These are phyloP conservation scores for Salticus scenicus DNA, from an alignment of 2,888 invertebrate species.

Conservation along the genomic window DNA sequence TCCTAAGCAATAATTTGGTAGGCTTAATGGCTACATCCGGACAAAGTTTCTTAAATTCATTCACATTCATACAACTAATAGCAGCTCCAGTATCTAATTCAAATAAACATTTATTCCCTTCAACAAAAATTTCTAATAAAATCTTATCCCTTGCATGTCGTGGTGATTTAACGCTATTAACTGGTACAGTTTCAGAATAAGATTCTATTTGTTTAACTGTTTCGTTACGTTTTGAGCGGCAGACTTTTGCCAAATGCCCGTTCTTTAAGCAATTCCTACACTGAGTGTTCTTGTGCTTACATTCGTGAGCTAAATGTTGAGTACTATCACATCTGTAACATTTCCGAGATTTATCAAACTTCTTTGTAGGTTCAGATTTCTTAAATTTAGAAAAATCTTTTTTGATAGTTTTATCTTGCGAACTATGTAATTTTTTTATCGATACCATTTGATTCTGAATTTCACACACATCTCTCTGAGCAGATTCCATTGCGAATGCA, in stretches of 20 bases:
- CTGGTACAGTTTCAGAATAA: slow-evolving; percentile 51
- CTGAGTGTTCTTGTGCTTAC: slow-evolving; percentile 52
- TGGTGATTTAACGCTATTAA: slow-evolving; percentile 53
- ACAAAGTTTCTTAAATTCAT: slow-evolving; percentile 47
- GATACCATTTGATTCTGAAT: slow-evolving; percentile 51
- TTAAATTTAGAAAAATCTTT: slow-evolving; percentile 52
- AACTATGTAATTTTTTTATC: slow-evolving; percentile 36
- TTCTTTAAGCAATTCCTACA: slow-evolving; percentile 53
- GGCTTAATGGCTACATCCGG: slow-evolving; percentile 54
- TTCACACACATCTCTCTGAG: slow-evolving; percentile 48
- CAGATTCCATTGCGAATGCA: slow-evolving; percentile 48
- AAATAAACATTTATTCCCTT: slow-evolving; percentile 47
- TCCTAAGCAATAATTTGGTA: slow-evolving; percentile 51
- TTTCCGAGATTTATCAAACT: slow-evolving; percentile 48
- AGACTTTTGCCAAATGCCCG: slow-evolving; percentile 54
- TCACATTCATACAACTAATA: slow-evolving; percentile 46
- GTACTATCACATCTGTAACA: slow-evolving; percentile 53
- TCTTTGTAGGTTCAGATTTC: slow-evolving; percentile 42
- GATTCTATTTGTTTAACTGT: slow-evolving; percentile 54
- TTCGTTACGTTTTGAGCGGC: slow-evolving; percentile 54
- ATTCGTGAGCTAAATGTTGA: slow-evolving; percentile 53
- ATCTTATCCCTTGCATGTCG: slow-evolving; percentile 53
- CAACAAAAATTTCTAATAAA: slow-evolving; percentile 52
- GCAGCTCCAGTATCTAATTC: slow-evolving; percentile 49
- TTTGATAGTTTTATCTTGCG: slow-evolving; percentile 39